Percentiles rank a stretch among this genome's conserved stretches.
phyloP scores from a whole-genome alignment of 37 sponge, comb jelly and placozoan genomes.

The Hexactinellida sp. region DNA sequence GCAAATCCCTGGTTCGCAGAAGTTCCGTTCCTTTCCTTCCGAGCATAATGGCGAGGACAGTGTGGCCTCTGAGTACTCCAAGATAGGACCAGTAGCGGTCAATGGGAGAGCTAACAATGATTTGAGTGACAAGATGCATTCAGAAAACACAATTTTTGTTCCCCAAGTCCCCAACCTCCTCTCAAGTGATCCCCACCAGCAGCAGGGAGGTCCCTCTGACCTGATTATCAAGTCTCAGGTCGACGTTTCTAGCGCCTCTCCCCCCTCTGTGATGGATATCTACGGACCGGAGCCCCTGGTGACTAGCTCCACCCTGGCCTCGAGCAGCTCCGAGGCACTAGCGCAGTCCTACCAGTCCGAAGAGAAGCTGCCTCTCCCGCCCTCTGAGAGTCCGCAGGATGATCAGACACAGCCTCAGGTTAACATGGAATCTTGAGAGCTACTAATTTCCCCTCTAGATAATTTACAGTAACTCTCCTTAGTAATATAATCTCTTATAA shows the following conservation, averaged over 20 bases:
- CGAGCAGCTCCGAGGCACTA: background rate
- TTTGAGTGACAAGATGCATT: background rate
- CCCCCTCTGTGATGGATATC: constrained; percentile 1
- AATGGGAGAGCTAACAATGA: background rate
- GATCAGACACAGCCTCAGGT: background rate
- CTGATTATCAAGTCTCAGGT: background rate
- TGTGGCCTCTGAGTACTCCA: background rate
- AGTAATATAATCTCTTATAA: background rate
- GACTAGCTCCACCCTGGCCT: background rate
- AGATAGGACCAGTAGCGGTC: background rate
- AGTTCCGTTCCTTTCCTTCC: background rate
- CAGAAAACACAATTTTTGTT: background rate
- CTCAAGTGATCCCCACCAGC: background rate
- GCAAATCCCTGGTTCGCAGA: background rate
- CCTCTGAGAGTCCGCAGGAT: background rate
- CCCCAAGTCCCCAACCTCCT: background rate
- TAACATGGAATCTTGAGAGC: background rate
- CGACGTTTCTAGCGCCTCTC: background rate
- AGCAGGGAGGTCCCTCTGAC: background rate
- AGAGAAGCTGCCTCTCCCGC: background rate
- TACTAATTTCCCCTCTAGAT: background rate
- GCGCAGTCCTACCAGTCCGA: background rate
- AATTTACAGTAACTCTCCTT: background rate
- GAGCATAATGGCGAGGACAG: background rate
- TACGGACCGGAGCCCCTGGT: background rate